Evolutionary conservation across 2,888 invertebrate species (phyloP).

Genomic region (Mycalesis mineus): DNA sequence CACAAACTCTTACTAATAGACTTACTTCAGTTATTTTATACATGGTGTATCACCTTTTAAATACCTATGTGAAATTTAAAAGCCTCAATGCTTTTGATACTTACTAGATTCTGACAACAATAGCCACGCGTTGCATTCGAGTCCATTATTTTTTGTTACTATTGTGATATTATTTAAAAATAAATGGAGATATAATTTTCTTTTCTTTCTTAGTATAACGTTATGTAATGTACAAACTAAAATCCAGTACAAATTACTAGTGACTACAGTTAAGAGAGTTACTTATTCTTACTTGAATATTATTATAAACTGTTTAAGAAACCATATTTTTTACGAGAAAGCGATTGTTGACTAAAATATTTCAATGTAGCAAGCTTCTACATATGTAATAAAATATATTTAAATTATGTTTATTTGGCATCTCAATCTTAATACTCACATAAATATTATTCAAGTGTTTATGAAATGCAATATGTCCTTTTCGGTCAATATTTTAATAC

Average conservation of each 20-base stretch:
- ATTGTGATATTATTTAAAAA: background rate
- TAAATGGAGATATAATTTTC: background rate
- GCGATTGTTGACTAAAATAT: background rate
- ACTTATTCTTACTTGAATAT: background rate
- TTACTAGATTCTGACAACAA: too few relatives aligned
- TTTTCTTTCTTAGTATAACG: background rate
- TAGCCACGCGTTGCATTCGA: background rate
- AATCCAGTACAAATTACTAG: background rate
- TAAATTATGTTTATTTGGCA: too few relatives aligned
- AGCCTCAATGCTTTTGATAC: background rate
- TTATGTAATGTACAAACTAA: background rate
- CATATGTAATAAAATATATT: too few relatives aligned
- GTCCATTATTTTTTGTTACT: background rate
- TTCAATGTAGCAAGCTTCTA: background rate
- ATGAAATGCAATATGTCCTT: too few relatives aligned
- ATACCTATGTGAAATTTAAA: background rate
- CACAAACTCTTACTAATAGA: too few relatives aligned
- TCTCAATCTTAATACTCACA: too few relatives aligned
- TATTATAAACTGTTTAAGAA: background rate
- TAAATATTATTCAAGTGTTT: too few relatives aligned
- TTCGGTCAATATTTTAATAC: too few relatives aligned
- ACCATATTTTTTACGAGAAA: conserved; percentile 3
- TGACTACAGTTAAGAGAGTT: background rate
- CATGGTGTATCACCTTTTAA: too few relatives aligned
- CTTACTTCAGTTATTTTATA: too few relatives aligned